Percentiles rank a stretch among this genome's conserved stretches.
These are phyloP conservation scores for Aotus griseimembra DNA, from an alignment of 2,797 vertebrate species.

Conservation along the genomic window DNA sequence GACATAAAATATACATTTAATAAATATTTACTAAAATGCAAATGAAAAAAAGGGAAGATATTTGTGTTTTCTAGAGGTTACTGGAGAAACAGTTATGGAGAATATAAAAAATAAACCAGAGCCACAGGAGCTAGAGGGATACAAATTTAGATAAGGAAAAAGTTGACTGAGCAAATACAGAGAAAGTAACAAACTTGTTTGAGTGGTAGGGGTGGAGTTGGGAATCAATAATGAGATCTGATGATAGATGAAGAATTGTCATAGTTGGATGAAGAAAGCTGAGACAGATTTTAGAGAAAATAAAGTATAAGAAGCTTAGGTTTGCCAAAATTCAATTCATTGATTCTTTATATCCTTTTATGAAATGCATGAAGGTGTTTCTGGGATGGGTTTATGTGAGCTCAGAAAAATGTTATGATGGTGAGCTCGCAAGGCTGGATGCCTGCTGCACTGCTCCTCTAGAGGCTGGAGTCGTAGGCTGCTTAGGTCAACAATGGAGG, in stretches of 20 bases:
- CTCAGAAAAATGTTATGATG: background rate
- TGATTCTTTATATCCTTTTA: constrained; percentile 26
- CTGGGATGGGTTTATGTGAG: background rate
- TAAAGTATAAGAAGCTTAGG: constrained; percentile 55
- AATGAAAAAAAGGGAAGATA: background rate
- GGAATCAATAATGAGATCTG: background rate
- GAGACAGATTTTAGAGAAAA: constrained; percentile 42
- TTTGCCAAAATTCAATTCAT: constrained; percentile 40
- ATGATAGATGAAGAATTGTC: background rate
- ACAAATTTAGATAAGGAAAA: background rate
- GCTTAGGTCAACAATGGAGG: background rate
- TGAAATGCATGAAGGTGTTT: constrained; percentile 39
- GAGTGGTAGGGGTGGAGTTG: background rate
- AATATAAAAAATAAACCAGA: background rate
- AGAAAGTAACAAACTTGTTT: background rate
- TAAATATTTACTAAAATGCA: constrained; percentile 16
- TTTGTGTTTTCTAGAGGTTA: constrained; percentile 26
- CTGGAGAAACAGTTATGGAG: background rate
- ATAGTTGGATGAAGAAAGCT: background rate
- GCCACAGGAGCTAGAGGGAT: background rate
- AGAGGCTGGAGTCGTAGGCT: background rate
- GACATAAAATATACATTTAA: background rate
- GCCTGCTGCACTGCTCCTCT: background rate
- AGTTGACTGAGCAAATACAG: background rate
- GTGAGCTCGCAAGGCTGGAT: background rate